A percentile compares a stretch with the other conserved stretches of the same genome.
Conservation (phyloP, 37 sponge, comb jelly and placozoan species). For the Aplysina aerophoba region DNA sequence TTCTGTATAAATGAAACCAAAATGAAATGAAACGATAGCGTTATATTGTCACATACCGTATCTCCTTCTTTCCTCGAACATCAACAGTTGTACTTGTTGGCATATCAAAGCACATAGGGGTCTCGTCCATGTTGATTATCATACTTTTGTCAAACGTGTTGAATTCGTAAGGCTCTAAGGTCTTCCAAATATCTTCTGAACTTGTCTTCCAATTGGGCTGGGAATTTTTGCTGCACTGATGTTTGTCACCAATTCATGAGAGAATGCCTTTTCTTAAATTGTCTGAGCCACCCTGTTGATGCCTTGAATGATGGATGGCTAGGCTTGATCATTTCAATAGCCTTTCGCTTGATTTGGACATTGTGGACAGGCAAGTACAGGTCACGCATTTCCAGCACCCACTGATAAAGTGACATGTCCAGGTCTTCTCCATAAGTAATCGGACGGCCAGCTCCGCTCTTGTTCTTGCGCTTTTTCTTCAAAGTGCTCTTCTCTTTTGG, state of each 20-base stretch:
- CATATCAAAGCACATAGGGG: constrained; percentile 37
- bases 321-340: neutral
- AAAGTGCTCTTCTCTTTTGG: neutral
- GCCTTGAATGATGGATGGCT: constrained; percentile 33
- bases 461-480: neutral
- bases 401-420: constrained; percentile 12
- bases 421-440: constrained; percentile 13
- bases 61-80: neutral
- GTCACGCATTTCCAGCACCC: constrained; percentile 42
- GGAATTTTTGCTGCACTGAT: constrained; percentile 34
- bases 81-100: constrained; percentile 11
- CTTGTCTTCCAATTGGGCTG: constrained; percentile 37
- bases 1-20: too few species aligned
- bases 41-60: too few species aligned
- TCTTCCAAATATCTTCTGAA: constrained; percentile 16
- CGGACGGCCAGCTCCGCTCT: constrained; percentile 22
- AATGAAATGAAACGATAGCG: too few species aligned
- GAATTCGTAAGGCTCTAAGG: neutral
- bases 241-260: constrained; percentile 6
- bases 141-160: neutral
- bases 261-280: constrained; percentile 33
- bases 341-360: constrained; percentile 8
- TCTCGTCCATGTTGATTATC: constrained; percentile 30
- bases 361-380: constrained; percentile 14
- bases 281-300: constrained; percentile 40